Base-by-base conservation (phyloP, 2,797 vertebrate genomes). In the Vireo griseus region DNA sequence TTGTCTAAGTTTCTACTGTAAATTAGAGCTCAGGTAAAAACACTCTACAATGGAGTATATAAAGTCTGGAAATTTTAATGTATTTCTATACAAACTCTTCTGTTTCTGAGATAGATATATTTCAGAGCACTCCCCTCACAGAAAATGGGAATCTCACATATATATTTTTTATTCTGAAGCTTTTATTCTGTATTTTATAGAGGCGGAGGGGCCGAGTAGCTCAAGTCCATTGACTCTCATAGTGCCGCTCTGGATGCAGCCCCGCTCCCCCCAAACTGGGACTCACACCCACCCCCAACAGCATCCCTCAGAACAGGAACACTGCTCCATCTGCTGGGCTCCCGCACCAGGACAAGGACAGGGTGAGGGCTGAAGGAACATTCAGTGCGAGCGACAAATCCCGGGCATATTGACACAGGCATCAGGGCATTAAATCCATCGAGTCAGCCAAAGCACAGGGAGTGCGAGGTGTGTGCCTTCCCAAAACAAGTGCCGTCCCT, bases 261-360 rank as follows among this genome's bases (percentile, higher is more conserved):
- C 79, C 47, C 10, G 5, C 71, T 72, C 66, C 74, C 57, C 67
- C 5, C 2, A 22, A 37, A 0, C 10, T 0, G 29, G 51, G 62
- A 31, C 50, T 1, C 42, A 0, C 55, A 6, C 9, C 15, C 17
- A 8, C 0, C 9, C 28, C 37, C 55, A 25, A 35, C 12, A 4
- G 55, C 55, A 79, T 28, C 47, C 44, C 44, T 31, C 16, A 31
- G 94, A 57, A 5, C 89, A 97, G 96, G 93, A 85, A 16, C 93
- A 71, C 90, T 88, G 66, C 88, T 90, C 98, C 98, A 98, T 97
- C 98, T 98, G 92, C 97, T 97, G 98, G 95, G 71, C 81, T 16
- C 33, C 28, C 0, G 13, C 69, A 37, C 88, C 80, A 96, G 52
- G 54, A 92, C 93, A 55, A 0, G 80, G 45, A 6, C 54, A 10